Percentiles rank a stretch among this genome's conserved stretches.
Conservation (phyloP, 2,113 vertebrate genomes). For the Telmatochromis bifrenatus region DNA sequence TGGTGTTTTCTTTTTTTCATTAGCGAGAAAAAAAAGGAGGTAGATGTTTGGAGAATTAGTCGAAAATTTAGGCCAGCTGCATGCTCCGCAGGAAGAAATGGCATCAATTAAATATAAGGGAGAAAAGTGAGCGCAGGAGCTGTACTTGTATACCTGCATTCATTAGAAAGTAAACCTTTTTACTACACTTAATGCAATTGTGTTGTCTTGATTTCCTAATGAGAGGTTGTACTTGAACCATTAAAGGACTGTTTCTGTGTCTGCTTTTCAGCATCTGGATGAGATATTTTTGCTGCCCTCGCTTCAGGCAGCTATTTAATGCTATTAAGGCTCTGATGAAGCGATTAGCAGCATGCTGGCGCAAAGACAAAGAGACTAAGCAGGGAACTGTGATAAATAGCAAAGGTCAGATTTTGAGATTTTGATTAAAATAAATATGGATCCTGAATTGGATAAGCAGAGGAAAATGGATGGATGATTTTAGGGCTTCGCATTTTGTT, state of each 20-base stretch:
- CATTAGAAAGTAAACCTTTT: background rate
- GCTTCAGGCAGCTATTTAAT: background rate
- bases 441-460: background rate
- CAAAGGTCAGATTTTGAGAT: background rate
- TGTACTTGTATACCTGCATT: background rate
- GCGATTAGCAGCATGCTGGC: background rate
- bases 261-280: background rate
- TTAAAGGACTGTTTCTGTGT: background rate
- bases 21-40: background rate
- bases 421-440: background rate
- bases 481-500: accelerated
- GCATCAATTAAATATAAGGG: background rate
- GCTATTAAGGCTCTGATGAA: background rate
- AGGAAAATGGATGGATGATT: background rate
- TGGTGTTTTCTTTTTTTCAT: background rate
- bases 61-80: background rate
- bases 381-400: background rate
- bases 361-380: background rate
- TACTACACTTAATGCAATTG: background rate
- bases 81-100: background rate
- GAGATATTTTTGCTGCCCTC: background rate
- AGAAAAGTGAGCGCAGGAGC: background rate
- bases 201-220: background rate
- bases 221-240: background rate
- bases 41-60: background rate